Conservation (phyloP, 2,888 invertebrate species). For the Tachina lurida region DNA sequence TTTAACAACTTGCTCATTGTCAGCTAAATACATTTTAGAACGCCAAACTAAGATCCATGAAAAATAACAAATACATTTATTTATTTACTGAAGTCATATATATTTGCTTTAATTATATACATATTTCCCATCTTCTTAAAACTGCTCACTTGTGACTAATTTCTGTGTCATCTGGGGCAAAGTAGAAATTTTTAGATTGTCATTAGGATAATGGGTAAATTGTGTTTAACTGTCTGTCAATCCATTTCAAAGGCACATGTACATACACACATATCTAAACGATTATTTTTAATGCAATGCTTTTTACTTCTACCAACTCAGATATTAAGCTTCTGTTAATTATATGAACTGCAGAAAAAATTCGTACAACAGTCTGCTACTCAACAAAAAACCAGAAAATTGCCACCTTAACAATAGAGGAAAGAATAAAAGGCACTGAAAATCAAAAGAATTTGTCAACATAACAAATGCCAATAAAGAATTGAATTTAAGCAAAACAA, state of each 20-base stretch:
- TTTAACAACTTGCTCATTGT: too few relatives aligned
- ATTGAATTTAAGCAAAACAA: background rate
- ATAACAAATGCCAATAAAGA: background rate
- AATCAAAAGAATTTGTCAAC: constrained; percentile 9
- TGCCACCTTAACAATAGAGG: background rate
- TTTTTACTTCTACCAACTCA: background rate
- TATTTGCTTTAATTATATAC: background rate
- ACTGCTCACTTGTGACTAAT: background rate
- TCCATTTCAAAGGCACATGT: background rate
- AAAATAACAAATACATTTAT: too few relatives aligned
- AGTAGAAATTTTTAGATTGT: background rate
- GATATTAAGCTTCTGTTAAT: constrained; percentile 1
- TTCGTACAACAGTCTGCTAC: background rate
- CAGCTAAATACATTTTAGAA: too few relatives aligned
- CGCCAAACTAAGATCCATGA: too few relatives aligned
- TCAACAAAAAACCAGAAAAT: background rate
- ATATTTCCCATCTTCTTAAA: background rate
- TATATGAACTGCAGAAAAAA: background rate
- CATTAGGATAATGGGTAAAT: background rate
- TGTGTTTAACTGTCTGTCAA: background rate
- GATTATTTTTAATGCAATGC: background rate
- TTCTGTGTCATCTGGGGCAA: background rate
- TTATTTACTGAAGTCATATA: background rate
- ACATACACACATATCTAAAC: background rate
- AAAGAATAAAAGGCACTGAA: background rate